A percentile compares a stretch with the other conserved stretches of the same genome.
These are phyloP conservation scores for Etheostoma nigrum DNA, from an alignment of 2,797 vertebrate genomes.

Conservation along the genomic window DNA sequence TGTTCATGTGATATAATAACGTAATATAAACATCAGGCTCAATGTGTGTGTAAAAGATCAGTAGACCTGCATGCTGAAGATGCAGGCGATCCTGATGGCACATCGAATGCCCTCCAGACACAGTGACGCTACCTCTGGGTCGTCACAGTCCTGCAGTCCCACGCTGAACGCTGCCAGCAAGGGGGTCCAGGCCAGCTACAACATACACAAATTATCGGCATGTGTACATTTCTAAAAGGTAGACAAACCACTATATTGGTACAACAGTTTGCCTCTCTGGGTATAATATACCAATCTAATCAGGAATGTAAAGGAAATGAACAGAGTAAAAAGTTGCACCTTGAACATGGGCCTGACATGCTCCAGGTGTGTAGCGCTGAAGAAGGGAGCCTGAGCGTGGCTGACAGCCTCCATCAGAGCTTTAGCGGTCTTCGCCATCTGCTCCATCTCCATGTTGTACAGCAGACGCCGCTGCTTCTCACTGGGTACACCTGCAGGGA, in stretches of 20 bases:
- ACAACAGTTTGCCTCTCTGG: not conserved
- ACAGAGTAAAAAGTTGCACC: slow-evolving; percentile 70
- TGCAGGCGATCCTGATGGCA: slow-evolving; percentile 94
- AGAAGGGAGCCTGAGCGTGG: slow-evolving; percentile 96
- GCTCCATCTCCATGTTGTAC: slow-evolving; percentile 98
- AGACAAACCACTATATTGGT: too few relatives aligned
- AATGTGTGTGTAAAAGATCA: not conserved
- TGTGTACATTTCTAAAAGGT: not conserved
- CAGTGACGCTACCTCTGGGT: slow-evolving; percentile 93
- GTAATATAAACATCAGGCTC: not conserved
- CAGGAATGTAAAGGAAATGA: not conserved
- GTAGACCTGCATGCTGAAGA: slow-evolving; percentile 96
- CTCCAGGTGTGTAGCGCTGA: slow-evolving; percentile 96
- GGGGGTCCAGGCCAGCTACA: slow-evolving; percentile 95
- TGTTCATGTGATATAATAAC: too few relatives aligned
- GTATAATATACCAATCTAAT: too few relatives aligned
- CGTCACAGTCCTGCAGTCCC: slow-evolving; percentile 96
- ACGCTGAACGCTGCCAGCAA: slow-evolving; percentile 95
- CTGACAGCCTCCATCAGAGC: slow-evolving; percentile 98
- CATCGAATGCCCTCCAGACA: slow-evolving; percentile 97
- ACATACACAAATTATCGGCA: not conserved
- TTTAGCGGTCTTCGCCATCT: slow-evolving; percentile 98
- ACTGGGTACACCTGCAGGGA: slow-evolving; percentile 87
- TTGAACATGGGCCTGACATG: slow-evolving; percentile 98
- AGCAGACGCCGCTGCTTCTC: slow-evolving; percentile 95